Evolutionary conservation across 2,888 invertebrate genomes (phyloP).

Genomic region (Rhogogaster chlorosoma): DNA sequence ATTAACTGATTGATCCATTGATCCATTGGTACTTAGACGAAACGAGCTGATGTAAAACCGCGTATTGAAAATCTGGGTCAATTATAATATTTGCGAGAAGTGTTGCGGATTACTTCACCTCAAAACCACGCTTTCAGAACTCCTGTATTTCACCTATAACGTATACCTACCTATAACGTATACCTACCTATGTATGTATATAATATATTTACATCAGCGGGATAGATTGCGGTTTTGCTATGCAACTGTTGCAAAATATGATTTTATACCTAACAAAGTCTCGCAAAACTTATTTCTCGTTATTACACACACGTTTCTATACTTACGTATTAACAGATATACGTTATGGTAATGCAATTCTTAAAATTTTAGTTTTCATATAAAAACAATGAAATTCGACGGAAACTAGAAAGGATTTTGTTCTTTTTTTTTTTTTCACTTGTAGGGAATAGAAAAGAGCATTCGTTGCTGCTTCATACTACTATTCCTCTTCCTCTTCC

Average conservation of each 20-base stretch:
- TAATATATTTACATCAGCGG: background rate
- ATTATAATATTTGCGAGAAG: conserved; percentile 3
- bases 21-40: background rate
- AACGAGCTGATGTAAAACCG: background rate
- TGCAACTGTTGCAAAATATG: conserved; percentile 19
- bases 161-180: background rate
- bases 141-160: background rate
- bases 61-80: background rate
- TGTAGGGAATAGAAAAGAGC: background rate
- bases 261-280: background rate
- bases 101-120: conserved; percentile 3
- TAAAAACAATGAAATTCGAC: background rate
- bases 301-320: background rate
- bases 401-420: too few species aligned
- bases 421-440: background rate
- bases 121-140: background rate
- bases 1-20: background rate
- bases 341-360: background rate
- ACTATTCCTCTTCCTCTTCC: background rate
- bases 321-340: background rate
- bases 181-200: background rate
- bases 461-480: background rate
- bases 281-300: too few species aligned
- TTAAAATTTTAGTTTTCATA: background rate
- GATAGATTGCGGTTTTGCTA: conserved; percentile 23